Base-by-base conservation (phyloP, 2,113 vertebrate species). In the human (Homo sapiens) region DNA sequence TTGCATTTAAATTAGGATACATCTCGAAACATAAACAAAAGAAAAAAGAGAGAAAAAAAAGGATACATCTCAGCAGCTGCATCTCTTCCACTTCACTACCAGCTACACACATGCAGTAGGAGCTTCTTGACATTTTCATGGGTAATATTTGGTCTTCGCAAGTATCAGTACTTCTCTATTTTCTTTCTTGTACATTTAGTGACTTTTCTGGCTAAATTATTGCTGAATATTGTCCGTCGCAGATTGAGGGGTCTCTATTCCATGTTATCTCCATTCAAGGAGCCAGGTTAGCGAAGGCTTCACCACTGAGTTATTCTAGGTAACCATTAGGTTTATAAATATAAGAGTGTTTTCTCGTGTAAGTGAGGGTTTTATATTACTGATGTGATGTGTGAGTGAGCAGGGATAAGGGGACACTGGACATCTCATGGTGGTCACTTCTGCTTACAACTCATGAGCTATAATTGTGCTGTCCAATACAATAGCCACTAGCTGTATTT, bases 171-270 rank as follows among this genome's bases (percentile, higher is more conserved):
- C 27, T 73, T 18, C 23, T 86, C 0, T 90, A 66, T 59, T 86
- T 96, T 90, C 68, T 93, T 72, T 76, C 30, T 92, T 94, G 35
- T 72, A 23, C 23, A 70, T 81, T 83, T 64, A 70, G 57, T 86
- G 59, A 57, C 48, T 90, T 88, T 90, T 94, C 55, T 83, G 32
- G 5, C 70, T 79, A 87, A 89, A 23, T 61, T n/a, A 43, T 83
- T 93, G 43, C 43, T 93, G 30, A 88, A 48, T 86, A 35, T 40
- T 96, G 52, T 79, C 35, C 27, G 18, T 57, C 30, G 22, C 3
- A 59, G 23, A 2, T 87, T 76, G 1, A 32, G 43, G 14, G 8
- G 25, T 9, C 7, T 93, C 30, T 76, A 0, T 12, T 92, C 66
- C 43, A 1, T 73, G 64, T 73, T 66, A 1, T 86, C 52, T 82